These are phyloP conservation scores for Ariopsis seemanni DNA, from an alignment of 2,113 vertebrate genomes.

Conservation along the genomic window DNA sequence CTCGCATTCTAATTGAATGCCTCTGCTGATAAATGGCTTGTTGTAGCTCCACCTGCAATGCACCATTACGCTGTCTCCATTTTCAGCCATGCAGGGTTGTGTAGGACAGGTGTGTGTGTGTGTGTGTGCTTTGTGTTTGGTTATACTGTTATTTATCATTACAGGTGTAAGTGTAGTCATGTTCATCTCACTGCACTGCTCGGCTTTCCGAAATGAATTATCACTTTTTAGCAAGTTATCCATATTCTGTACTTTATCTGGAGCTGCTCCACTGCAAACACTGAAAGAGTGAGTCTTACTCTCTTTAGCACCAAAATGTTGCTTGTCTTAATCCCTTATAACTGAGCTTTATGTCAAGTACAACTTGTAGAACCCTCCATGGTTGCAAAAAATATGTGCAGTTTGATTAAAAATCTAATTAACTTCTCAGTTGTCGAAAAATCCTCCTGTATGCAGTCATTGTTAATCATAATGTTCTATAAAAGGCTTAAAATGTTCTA, in stretches of 20 bases:
- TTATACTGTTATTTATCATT: conserved; percentile 14
- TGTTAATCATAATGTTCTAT: too few relatives aligned
- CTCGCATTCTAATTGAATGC: conserved; percentile 63
- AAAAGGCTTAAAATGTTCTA: too few relatives aligned
- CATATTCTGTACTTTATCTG: not conserved
- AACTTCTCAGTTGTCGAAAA: too few relatives aligned
- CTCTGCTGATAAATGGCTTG: conserved; percentile 66
- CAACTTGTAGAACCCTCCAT: not conserved
- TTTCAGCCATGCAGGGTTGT: conserved; percentile 25
- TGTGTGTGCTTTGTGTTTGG: not conserved
- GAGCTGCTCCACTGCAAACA: not conserved
- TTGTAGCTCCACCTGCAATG: conserved; percentile 65
- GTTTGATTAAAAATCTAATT: too few relatives aligned
- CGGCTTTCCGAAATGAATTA: not conserved
- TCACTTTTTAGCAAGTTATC: not conserved
- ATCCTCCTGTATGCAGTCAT: too few relatives aligned
- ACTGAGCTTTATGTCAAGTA: not conserved
- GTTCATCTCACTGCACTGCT: not conserved
- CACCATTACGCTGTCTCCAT: conserved; percentile 60
- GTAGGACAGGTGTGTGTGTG: conserved; percentile 1
- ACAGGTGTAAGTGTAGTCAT: conserved; percentile 25
- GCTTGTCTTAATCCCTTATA: not conserved
- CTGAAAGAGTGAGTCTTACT: not conserved
- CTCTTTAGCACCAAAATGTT: not conserved
- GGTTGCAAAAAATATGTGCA: too few relatives aligned